Percentiles rank a stretch among this genome's conserved stretches.
Evolutionary conservation across 2,113 vertebrate species (phyloP).

Genomic region (Cardinalis cardinalis): DNA sequence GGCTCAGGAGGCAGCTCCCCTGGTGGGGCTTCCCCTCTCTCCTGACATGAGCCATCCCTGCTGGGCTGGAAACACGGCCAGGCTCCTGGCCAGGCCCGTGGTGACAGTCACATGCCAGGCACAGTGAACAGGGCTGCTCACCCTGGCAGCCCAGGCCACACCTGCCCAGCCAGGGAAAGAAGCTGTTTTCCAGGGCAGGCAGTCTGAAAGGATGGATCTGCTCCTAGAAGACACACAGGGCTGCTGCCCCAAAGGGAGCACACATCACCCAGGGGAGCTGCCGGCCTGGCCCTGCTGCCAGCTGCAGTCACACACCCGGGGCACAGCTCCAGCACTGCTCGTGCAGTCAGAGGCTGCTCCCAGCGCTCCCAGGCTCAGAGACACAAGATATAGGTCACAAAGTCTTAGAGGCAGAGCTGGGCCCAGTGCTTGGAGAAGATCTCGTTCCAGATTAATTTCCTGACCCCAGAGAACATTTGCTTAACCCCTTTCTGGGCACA

Average conservation of each 20-base stretch:
- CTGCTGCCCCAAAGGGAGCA: fast-evolving
- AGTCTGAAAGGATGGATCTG: neutral
- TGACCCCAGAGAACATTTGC: neutral
- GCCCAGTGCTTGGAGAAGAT: neutral
- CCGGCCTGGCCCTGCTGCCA: fast-evolving
- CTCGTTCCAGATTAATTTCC: neutral
- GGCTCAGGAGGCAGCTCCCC: neutral
- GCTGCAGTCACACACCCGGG: neutral
- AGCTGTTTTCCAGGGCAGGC: neutral
- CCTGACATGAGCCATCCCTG: neutral
- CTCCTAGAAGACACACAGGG: fast-evolving
- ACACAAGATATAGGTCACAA: neutral
- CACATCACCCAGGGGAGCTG: neutral
- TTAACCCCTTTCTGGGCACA: neutral
- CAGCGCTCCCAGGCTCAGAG: neutral
- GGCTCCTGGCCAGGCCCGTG: neutral
- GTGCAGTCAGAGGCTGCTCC: neutral
- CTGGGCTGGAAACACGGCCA: fast-evolving
- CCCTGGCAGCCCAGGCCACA: neutral
- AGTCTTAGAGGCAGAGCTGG: neutral
- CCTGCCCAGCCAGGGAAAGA: neutral
- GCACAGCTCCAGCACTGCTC: neutral
- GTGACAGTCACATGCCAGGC: neutral
- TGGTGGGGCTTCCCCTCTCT: neutral
- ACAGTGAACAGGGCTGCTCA: neutral